Percentiles rank a stretch among this genome's conserved stretches.
Conservation (phyloP, 2,113 vertebrate genomes). For the Cebidichthys violaceus region DNA sequence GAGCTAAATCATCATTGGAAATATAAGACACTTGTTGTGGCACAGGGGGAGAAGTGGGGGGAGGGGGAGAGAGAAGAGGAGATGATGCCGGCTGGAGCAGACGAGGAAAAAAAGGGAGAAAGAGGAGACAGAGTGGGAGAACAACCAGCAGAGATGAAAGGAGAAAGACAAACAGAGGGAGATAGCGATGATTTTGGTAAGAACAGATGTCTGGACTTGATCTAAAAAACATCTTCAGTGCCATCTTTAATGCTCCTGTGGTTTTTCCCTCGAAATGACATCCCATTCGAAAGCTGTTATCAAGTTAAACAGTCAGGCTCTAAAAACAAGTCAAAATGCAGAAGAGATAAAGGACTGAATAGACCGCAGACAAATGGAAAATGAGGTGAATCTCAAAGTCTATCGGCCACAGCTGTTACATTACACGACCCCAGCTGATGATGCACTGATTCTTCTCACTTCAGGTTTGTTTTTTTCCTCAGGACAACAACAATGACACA, state of each 20-base stretch:
- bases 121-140: constrained; percentile 24
- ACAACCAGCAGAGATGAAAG: constrained; percentile 31
- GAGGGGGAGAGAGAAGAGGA: neutral
- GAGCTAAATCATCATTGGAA: constrained; percentile 80
- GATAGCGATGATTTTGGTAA: constrained; percentile 28
- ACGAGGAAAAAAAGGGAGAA: constrained; percentile 15
- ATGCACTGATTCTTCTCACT: constrained; percentile 20
- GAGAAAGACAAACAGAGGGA: constrained; percentile 32
- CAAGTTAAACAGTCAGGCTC: constrained; percentile 27
- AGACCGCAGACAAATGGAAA: constrained; percentile 54
- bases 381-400: constrained; percentile 50
- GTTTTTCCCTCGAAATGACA: constrained; percentile 51
- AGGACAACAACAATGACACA: constrained; percentile 22
- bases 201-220: constrained; percentile 63
- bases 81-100: constrained; percentile 14
- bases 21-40: constrained; percentile 81
- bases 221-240: constrained; percentile 34
- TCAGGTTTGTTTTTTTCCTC: neutral
- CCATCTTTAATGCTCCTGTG: constrained; percentile 34
- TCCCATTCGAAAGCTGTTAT: constrained; percentile 63
- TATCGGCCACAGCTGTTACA: constrained; percentile 38
- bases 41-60: constrained; percentile 38
- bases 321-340: constrained; percentile 47
- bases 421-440: constrained; percentile 4
- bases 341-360: constrained; percentile 49